These are phyloP conservation scores for Muntiacus muntjak DNA, from an alignment of 2,113 vertebrate genomes.

Conservation along the genomic window DNA sequence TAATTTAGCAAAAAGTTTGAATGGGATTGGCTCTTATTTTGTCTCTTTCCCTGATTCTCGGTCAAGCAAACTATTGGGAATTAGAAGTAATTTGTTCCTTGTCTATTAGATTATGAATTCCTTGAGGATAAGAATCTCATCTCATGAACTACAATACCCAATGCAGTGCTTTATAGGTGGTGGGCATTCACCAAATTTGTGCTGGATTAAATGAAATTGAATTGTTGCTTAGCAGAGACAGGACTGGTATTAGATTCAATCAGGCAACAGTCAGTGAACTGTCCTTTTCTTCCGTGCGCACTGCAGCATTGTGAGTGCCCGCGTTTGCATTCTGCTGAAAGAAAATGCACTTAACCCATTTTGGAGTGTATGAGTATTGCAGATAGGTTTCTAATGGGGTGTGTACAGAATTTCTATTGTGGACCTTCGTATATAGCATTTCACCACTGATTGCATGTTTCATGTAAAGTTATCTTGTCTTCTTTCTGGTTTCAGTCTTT, in stretches of 20 bases:
- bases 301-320: not conserved
- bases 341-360: not conserved
- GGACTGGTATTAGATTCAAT: not conserved
- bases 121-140: not conserved
- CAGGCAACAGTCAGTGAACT: not conserved
- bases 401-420: not conserved
- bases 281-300: not conserved
- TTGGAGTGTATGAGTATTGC: not conserved
- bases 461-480: not conserved
- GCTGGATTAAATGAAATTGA: not conserved
- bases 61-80: not conserved
- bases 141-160: not conserved
- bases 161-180: not conserved
- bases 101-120: not conserved
- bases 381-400: not conserved
- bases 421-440: not conserved
- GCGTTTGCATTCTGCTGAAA: not conserved
- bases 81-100: not conserved
- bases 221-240: not conserved
- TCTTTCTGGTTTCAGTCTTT: not conserved
- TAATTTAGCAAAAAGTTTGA: not conserved
- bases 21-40: not conserved
- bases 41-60: not conserved
- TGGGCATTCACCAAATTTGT: not conserved
- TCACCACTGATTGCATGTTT: not conserved